A percentile compares a stretch with the other conserved stretches of the same genome.
Conservation (phyloP, 1,140 invertebrate species). For the Trialeurodes vaporariorum region DNA sequence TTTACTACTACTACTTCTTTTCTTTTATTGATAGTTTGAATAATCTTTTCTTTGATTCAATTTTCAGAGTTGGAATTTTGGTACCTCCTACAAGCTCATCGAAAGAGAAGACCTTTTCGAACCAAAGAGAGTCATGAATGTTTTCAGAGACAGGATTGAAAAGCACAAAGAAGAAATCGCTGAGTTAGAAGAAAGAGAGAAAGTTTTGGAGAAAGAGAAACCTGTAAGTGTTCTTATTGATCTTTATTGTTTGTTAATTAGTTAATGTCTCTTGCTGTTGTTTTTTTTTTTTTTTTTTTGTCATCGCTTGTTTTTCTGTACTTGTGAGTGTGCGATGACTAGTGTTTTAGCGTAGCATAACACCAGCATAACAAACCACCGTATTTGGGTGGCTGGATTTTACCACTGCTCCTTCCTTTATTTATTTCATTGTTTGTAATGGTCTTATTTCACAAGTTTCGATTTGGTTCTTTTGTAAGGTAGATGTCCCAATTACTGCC, state of each 20-base stretch:
- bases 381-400: too few species aligned
- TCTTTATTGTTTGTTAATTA: background rate
- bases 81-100: conserved; percentile 48
- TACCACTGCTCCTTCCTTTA: too few species aligned
- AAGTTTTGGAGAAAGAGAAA: conserved; percentile 64
- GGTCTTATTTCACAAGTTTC: too few species aligned
- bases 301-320: background rate
- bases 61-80: conserved; percentile 50
- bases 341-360: too few species aligned
- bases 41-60: too few species aligned
- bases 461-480: too few species aligned
- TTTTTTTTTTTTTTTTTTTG: conserved; percentile 1
- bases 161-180: conserved; percentile 84
- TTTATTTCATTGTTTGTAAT: too few species aligned
- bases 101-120: conserved; percentile 60
- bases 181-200: conserved; percentile 68
- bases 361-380: too few species aligned
- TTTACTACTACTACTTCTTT: too few species aligned
- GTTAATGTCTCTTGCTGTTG: background rate
- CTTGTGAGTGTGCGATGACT: too few species aligned
- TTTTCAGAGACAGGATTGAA: conserved; percentile 81
- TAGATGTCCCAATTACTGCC: too few species aligned
- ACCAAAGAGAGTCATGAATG: conserved; percentile 77
- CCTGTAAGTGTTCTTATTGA: conserved; percentile 33
- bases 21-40: too few species aligned